Conservation (phyloP, 1,140 invertebrate species). For the Trichomalopsis sarcophagae region DNA sequence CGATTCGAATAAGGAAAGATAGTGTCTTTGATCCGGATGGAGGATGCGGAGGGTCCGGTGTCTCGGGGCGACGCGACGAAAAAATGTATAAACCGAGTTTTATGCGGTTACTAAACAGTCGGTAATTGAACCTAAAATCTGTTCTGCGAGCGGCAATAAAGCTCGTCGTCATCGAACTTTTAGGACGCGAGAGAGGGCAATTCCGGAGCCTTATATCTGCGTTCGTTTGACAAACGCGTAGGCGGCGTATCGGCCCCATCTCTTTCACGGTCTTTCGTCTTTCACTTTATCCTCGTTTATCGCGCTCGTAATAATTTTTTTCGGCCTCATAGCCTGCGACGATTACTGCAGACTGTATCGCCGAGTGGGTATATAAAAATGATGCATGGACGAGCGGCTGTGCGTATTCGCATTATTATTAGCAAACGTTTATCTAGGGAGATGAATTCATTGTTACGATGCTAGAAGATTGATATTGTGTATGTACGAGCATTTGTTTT, state of each 20-base stretch:
- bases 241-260: not conserved
- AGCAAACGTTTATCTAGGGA: no score
- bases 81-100: not conserved
- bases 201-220: not conserved
- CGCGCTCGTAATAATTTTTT: no score
- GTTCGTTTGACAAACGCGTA: not conserved
- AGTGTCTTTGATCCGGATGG: not conserved
- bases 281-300: not conserved
- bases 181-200: not conserved
- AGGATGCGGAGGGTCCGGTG: not conserved
- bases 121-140: constrained; percentile 61
- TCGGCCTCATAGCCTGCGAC: no score
- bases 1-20: not conserved
- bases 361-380: no score
- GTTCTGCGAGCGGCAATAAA: constrained; percentile 57
- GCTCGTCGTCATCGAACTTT: constrained; percentile 17
- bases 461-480: no score
- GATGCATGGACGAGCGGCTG: no score
- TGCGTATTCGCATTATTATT: no score
- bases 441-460: no score
- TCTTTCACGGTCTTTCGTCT: not conserved
- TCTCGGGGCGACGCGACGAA: not conserved
- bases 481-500: no score
- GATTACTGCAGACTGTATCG: no score
- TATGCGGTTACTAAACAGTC: constrained; percentile 27